Evolutionary conservation across 2,113 vertebrate species (phyloP), one percentile per base, ranked within the genome.

Genomic region (Orthonyx spaldingii): DNA sequence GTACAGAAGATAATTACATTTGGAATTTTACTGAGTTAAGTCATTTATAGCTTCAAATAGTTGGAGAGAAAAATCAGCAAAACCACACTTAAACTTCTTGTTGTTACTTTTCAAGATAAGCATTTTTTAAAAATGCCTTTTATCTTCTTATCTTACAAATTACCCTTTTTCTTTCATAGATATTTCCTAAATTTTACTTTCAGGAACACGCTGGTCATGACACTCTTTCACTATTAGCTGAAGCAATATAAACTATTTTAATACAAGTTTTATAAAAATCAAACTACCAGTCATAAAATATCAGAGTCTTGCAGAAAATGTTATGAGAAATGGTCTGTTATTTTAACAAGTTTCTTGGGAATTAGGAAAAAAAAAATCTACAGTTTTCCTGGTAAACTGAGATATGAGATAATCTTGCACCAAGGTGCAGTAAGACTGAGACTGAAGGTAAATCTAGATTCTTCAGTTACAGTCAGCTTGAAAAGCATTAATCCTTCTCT

Each of bases 1-100:
- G 98, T 98, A 98, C 98, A 98, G 98, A 98, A 99, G 99, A 99
- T 99, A 99, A 99, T 99, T 99, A 99, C 99, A 99, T 99, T 99
- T 99, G 98, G 98, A 99, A 99, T 99, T 99, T 99, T 99, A 99
- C 99, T 99, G 99, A 98, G 98, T 99, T 99, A 99, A 99, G 99
- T 99, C 99, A 99, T 99, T 99, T 99, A 99, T 98, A 98, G 98
- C 98, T 99, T 99, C 98, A 99, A 99, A 99, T 98, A 99, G 98
- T 99, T 99, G 97, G 95, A 97, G 95, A 98, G 98, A 97, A 98
- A 98, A 98, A 98, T 98, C 98, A 97, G 98, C 98, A 98, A 98
- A 98, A 98, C 98, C 98, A 98, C 96, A 97, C 98, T 98, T 97
- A 98, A 98, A 98, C 92, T 97, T 98, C 98, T 98, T 98, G 98